Conservation (phyloP, 2,888 invertebrate species). For the Biston stratarius region DNA sequence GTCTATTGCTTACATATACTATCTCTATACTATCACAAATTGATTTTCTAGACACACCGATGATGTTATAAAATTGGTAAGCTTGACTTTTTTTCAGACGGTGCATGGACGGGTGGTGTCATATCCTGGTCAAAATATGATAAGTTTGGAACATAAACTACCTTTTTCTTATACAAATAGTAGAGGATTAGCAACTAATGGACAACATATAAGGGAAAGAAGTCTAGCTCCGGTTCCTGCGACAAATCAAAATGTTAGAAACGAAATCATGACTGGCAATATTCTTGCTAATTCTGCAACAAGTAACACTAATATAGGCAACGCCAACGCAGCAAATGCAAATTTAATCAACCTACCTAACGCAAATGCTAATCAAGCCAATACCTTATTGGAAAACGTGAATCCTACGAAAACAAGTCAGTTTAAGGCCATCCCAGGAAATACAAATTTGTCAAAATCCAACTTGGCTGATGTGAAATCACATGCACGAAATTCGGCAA, state of each 20-base stretch:
- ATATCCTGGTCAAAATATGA: conserved; percentile 14
- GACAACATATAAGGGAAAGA: conserved; percentile 11
- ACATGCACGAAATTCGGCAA: conserved; percentile 23
- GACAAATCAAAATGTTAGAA: conserved; percentile 25
- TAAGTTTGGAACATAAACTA: conserved; percentile 15
- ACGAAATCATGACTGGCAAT: conserved; percentile 19
- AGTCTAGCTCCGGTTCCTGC: not conserved
- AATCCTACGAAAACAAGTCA: conserved; percentile 1
- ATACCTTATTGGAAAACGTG: not conserved
- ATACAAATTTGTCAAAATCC: conserved; percentile 11
- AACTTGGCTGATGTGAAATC: conserved; percentile 12
- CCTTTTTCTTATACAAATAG: conserved; percentile 14
- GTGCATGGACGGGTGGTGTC: conserved; percentile 21
- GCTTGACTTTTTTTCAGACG: conserved; percentile 31
- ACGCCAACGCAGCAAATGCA: not conserved
- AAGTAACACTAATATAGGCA: not conserved
- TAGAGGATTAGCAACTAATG: conserved; percentile 10
- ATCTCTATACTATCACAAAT: too few species aligned
- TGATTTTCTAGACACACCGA: too few species aligned
- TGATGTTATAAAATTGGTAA: too few species aligned
- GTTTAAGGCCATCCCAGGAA: conserved; percentile 3
- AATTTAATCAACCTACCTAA: not conserved
- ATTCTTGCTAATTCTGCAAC: not conserved
- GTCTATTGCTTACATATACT: too few species aligned
- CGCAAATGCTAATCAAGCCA: not conserved